Percentiles rank a stretch among this genome's conserved stretches.
Conservation (phyloP, 2,113 vertebrate species). For the Anoplopoma fimbria region DNA sequence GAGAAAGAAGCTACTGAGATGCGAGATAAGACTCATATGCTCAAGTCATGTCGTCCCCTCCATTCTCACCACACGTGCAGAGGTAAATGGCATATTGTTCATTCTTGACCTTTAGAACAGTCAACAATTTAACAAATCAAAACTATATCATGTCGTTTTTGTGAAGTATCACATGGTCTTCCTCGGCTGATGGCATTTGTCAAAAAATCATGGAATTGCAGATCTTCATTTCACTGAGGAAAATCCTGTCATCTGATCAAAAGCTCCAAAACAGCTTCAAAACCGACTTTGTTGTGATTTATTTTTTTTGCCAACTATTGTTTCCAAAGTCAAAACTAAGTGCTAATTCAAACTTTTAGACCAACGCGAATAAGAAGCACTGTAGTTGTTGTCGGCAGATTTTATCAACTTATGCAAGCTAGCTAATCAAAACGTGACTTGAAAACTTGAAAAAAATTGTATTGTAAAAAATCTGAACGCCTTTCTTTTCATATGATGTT, state of each 20-base stretch:
- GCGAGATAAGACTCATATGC: constrained; percentile 2
- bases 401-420: neutral
- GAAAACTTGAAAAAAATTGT: too few species aligned
- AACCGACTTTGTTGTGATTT: neutral
- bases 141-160: neutral
- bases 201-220: neutral
- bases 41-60: neutral
- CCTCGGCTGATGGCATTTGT: neutral
- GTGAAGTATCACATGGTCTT: neutral
- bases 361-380: neutral
- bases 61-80: neutral
- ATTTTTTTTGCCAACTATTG: neutral
- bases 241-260: neutral
- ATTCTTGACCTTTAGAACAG: neutral
- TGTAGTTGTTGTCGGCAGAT: neutral
- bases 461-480: too few species aligned
- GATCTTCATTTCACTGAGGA: neutral
- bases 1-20: too few species aligned
- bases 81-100: neutral
- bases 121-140: too few species aligned
- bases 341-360: neutral
- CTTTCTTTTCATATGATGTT: too few species aligned
- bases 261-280: neutral
- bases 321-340: neutral
- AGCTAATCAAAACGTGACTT: too few species aligned